phyloP scores from a whole-genome alignment of 2,797 vertebrate genomes.

The Periparus ater region DNA sequence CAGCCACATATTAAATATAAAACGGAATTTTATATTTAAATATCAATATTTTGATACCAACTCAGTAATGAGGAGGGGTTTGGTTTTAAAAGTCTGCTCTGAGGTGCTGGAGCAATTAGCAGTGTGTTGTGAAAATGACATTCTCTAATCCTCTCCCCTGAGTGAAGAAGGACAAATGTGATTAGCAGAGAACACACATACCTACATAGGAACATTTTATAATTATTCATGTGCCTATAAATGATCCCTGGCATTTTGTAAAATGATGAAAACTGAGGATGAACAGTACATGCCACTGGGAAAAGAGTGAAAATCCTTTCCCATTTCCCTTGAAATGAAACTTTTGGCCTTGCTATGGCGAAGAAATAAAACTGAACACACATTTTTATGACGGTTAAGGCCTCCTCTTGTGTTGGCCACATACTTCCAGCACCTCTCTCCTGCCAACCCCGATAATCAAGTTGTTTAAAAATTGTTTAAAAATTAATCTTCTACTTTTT shows the following conservation, averaged over 20 bases:
- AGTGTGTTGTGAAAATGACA: background rate
- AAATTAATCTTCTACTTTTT: background rate
- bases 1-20: background rate
- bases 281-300: background rate
- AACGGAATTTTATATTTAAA: background rate
- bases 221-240: constrained; percentile 19
- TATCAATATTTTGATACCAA: background rate
- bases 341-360: background rate
- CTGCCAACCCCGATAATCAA: background rate
- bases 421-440: background rate
- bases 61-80: background rate
- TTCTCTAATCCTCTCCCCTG: background rate
- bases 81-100: background rate
- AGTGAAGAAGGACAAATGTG: background rate
- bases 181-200: background rate
- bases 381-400: background rate
- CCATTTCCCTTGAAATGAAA: background rate
- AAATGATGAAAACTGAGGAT: background rate
- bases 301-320: background rate
- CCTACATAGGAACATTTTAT: background rate
- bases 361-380: background rate
- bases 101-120: background rate
- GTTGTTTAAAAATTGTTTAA: background rate
- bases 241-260: background rate
- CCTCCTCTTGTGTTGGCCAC: background rate